Evolutionary conservation across 2,797 vertebrate genomes (phyloP).

Genomic region (Pseudomugil gertrudae): DNA sequence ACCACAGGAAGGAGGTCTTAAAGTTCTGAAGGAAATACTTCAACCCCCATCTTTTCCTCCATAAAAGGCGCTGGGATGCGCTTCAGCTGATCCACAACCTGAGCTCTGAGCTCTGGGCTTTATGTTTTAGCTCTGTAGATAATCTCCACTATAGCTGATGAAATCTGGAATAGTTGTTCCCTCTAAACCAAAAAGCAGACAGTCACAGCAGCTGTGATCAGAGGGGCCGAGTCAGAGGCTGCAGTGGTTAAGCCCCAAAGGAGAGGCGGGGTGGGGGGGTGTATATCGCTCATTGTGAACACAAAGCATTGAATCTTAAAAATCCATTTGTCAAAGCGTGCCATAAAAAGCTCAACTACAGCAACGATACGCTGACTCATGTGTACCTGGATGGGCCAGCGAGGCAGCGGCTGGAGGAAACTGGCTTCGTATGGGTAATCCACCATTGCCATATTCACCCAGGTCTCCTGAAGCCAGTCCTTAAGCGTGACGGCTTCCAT

Average conservation of each 20-base stretch:
- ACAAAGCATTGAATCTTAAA: not conserved
- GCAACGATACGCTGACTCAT: not conserved
- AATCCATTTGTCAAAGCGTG: not conserved
- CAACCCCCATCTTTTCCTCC: not conserved
- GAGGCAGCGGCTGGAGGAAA: slow-evolving; percentile 93
- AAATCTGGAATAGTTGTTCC: not conserved
- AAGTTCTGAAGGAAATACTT: not conserved
- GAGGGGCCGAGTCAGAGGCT: not conserved
- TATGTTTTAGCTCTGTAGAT: not conserved
- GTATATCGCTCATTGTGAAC: not conserved
- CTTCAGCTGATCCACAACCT: not conserved
- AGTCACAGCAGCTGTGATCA: not conserved
- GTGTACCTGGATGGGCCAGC: slow-evolving; percentile 93
- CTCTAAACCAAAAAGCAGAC: too few species aligned
- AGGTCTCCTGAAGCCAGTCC: slow-evolving; percentile 92
- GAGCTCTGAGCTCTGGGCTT: not conserved
- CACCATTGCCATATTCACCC: slow-evolving; percentile 96
- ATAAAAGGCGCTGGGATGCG: too few species aligned
- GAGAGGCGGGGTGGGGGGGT: not conserved
- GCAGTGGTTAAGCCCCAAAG: not conserved
- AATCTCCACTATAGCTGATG: not conserved
- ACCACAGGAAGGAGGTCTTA: not conserved
- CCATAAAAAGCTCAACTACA: not conserved
- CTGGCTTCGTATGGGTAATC: slow-evolving; percentile 93
- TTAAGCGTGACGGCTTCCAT: slow-evolving; percentile 82